Conservation (phyloP, 1,140 invertebrate species). For the Acyrthosiphon pisum region DNA sequence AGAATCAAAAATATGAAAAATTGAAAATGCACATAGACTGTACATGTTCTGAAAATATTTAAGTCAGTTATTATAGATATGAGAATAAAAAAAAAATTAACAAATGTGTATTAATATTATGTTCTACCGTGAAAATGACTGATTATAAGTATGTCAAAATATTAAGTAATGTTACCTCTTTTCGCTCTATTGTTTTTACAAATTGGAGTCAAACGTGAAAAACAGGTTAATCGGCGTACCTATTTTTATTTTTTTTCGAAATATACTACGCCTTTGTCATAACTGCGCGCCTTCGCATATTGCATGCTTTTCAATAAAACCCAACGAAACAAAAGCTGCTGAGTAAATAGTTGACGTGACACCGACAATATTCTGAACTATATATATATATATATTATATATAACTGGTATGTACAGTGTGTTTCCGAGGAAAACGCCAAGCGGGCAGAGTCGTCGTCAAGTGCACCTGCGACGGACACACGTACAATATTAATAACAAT, state of each 20-base stretch:
- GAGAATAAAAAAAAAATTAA: neutral
- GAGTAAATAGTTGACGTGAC: neutral
- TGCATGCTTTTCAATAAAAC: neutral
- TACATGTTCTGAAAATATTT: neutral
- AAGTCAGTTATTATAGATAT: neutral
- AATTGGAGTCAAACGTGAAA: neutral
- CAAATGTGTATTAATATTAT: neutral
- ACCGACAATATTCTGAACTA: neutral
- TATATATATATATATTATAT: neutral
- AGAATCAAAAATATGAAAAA: neutral
- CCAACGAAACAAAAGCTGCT: neutral
- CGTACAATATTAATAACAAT: neutral
- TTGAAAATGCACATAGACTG: neutral
- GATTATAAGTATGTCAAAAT: neutral
- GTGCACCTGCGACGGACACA: conserved; percentile 2
- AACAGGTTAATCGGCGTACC: neutral
- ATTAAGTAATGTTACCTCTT: neutral
- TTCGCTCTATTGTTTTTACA: neutral
- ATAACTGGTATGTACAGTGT: neutral
- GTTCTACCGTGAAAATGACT: neutral
- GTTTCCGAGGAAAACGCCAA: neutral
- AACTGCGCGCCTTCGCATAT: neutral
- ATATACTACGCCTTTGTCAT: neutral
- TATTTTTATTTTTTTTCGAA: neutral
- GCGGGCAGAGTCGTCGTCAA: neutral